phyloP scores from a whole-genome alignment of 2,797 vertebrate genomes.

The Spondyliosoma cantharus region DNA sequence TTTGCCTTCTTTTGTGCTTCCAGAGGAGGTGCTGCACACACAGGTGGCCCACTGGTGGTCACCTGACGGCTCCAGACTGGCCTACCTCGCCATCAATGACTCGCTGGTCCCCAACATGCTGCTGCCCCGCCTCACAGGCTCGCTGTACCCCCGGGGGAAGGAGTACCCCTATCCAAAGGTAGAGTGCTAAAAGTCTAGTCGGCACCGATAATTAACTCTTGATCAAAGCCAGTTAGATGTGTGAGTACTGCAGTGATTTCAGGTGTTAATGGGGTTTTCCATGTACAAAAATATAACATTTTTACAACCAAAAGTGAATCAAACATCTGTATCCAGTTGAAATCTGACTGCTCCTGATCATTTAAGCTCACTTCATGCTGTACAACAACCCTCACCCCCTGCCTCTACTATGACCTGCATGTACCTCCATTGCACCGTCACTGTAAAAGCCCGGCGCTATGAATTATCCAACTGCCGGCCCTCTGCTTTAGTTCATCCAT shows the following conservation, averaged over 20 bases:
- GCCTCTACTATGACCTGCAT: background rate
- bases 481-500: constrained; percentile 31
- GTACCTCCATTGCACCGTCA: constrained; percentile 13
- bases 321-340: background rate
- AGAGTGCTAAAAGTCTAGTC: background rate
- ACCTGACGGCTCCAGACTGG: constrained; percentile 79
- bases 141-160: constrained; percentile 76
- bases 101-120: constrained; percentile 81
- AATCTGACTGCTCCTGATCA: background rate
- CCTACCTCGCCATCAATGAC: constrained; percentile 83
- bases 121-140: constrained; percentile 79
- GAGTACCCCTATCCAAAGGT: constrained; percentile 83
- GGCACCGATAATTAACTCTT: background rate
- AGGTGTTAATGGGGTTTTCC: background rate
- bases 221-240: background rate
- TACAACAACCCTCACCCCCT: background rate
- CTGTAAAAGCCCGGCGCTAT: constrained; percentile 23
- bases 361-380: background rate
- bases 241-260: background rate
- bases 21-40: constrained; percentile 80
- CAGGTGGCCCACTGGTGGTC: constrained; percentile 84
- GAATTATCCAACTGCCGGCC: constrained; percentile 44
- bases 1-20: constrained; percentile 6
- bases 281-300: background rate
- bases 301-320: background rate